Evolutionary conservation across 2,797 vertebrate genomes (phyloP).

Genomic region (Amblyopsis hoosieri): DNA sequence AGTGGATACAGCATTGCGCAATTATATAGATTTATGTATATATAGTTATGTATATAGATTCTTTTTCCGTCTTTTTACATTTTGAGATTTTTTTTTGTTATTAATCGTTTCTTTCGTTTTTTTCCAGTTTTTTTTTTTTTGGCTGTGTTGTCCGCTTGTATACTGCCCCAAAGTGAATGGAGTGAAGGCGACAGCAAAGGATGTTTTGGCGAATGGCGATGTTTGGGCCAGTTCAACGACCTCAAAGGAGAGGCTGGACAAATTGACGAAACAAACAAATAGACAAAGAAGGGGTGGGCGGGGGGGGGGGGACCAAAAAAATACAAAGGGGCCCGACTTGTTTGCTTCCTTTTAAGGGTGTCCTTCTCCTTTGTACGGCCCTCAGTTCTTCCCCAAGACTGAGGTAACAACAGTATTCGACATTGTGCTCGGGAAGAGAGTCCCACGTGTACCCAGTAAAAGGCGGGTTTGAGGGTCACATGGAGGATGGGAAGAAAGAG

Average conservation of each 20-base stretch:
- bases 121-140: conserved; percentile 27
- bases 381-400: conserved; percentile 84
- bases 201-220: conserved; percentile 78
- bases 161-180: conserved; percentile 39
- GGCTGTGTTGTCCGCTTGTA: conserved; percentile 69
- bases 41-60: conserved; percentile 73
- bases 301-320: conserved; percentile 46
- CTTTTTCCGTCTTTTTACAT: conserved; percentile 63
- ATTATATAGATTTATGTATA: conserved; percentile 76
- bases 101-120: conserved; percentile 36
- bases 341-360: conserved; percentile 62
- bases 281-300: background rate
- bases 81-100: conserved; percentile 60
- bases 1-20: conserved; percentile 84
- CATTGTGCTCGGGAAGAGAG: conserved; percentile 92
- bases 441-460: conserved; percentile 82
- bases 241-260: conserved; percentile 53
- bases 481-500: conserved; percentile 51
- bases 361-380: conserved; percentile 72
- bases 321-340: conserved; percentile 65
- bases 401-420: conserved; percentile 89
- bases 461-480: conserved; percentile 74
- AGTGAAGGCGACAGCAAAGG: conserved; percentile 79
- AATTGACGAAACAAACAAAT: conserved; percentile 50
- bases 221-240: conserved; percentile 35